Percentiles rank a stretch among this genome's conserved stretches.
These are phyloP conservation scores for Osmerus eperlanus DNA, from an alignment of 2,113 vertebrate genomes.

Conservation along the genomic window DNA sequence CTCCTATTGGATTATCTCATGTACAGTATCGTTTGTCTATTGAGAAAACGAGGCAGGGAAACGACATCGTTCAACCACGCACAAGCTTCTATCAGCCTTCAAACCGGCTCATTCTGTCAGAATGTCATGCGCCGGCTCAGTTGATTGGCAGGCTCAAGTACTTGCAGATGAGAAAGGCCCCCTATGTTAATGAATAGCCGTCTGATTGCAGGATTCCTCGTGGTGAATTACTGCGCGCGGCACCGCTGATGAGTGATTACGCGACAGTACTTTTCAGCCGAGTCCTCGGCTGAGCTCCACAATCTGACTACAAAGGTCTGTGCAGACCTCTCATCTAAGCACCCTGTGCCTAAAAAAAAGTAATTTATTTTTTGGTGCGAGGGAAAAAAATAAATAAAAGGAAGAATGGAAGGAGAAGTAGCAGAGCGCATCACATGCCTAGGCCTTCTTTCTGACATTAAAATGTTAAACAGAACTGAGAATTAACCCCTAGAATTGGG, in stretches of 20 bases:
- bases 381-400: too few relatives aligned
- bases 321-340: too few relatives aligned
- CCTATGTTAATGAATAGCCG: constrained; percentile 99
- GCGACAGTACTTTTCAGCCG: constrained; percentile 63
- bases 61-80: constrained; percentile 62
- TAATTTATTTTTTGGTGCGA: too few relatives aligned
- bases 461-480: too few relatives aligned
- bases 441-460: too few relatives aligned
- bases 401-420: too few relatives aligned
- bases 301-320: constrained; percentile 67
- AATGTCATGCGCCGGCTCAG: constrained; percentile 70
- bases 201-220: constrained; percentile 99
- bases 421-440: too few relatives aligned
- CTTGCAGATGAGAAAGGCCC: constrained; percentile 93
- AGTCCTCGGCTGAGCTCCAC: constrained; percentile 79
- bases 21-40: constrained; percentile 53
- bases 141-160: constrained; percentile 98
- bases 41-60: constrained; percentile 48
- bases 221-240: constrained; percentile 90
- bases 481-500: too few relatives aligned
- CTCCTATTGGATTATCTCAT: constrained; percentile 61
- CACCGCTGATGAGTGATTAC: constrained; percentile 95
- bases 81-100: constrained; percentile 66
- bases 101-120: constrained; percentile 78
- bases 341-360: too few relatives aligned